phyloP scores from a whole-genome alignment of 2,888 invertebrate species.

The Drosophila ezoana region DNA sequence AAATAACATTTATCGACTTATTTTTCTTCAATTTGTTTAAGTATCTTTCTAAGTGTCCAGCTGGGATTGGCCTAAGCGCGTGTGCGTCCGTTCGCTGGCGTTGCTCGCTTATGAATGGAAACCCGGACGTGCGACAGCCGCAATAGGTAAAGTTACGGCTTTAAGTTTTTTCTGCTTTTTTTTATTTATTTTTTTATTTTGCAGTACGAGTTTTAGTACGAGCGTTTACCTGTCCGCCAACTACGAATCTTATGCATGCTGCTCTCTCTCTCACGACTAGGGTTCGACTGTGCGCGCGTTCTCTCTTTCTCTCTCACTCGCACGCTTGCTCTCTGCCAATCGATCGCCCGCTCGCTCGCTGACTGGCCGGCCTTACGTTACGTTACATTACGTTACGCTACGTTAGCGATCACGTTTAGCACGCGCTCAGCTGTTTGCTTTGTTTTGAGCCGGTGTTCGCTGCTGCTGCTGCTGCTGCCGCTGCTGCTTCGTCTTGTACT shows the following conservation, averaged over 20 bases:
- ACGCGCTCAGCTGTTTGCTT: constrained; percentile 62
- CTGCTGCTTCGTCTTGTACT: constrained; percentile 1
- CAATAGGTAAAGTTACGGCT: constrained; percentile 75
- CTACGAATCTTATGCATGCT: constrained; percentile 18
- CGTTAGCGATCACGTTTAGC: constrained; percentile 18
- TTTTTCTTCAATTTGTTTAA: constrained; percentile 19
- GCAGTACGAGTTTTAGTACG: constrained; percentile 50
- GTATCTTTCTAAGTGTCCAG: constrained; percentile 26
- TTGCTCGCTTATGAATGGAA: constrained; percentile 84
- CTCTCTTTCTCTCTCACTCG: constrained; percentile 1
- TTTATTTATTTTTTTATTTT: constrained; percentile 15
- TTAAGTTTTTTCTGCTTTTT: constrained; percentile 29
- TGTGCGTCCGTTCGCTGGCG: constrained; percentile 83
- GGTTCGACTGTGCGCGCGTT: not conserved
- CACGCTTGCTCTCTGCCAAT: not conserved
- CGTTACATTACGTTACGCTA: constrained; percentile 17
- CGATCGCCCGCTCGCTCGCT: not conserved
- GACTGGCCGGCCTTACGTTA: constrained; percentile 8
- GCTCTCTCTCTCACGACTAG: constrained; percentile 16
- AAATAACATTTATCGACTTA: constrained; percentile 10
- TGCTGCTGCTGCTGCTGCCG: not conserved
- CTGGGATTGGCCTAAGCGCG: constrained; percentile 46
- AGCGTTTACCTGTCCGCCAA: constrained; percentile 39
- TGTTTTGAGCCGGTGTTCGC: constrained; percentile 60
- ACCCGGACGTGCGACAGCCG: constrained; percentile 71